Evolutionary conservation across 2,797 vertebrate genomes (phyloP), one percentile per base, ranked within the genome.

Genomic region (Zonotrichia albicollis): DNA sequence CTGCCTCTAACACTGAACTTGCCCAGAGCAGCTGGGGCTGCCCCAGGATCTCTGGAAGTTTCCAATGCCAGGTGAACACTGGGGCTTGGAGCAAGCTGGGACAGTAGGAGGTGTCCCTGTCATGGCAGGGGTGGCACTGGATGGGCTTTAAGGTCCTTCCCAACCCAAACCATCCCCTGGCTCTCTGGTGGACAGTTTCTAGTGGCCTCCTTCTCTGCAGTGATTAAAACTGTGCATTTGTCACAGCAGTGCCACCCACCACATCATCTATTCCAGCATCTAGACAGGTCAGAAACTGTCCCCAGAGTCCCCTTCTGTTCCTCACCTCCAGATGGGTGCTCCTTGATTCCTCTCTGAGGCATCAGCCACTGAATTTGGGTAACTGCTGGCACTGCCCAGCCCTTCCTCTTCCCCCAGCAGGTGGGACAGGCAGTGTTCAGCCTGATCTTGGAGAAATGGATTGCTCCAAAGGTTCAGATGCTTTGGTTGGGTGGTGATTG

Each of bases 21-120:
- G 38, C 9, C n/a, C 60, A 60, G 58, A 66, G 51, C 9, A 77
- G 51, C 65, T 71, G 29, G 27, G 38, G 25, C 58, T 77, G 79
- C 29, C 25, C 57, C n/a, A 40, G 40, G 13, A 30, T 64, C n/a
- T 14, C 65, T 84, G 87, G 12, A 3, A 46, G 21, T 58, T 4
- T 16, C 65, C 79, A 34, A 58, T 40, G 58, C 64, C 48, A 38
- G n/a, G 2, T 70, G 72, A 55, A 70, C 0, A 0, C 5, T 11
- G 48, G 11, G 15, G 45, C 18, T 23, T 11, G 72, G 71, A 88
- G 36, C 26, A 62, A 0, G 4, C 50, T 50, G 43, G 50, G 50
- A 4, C 0, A 18, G 36, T 3, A 36, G 48, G 0, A 70, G 11
- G 22, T 17, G 16, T 15, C 70, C 61, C 32, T 53, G 16, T 45